These are phyloP conservation scores for Rafetus swinhoei DNA, from an alignment of 2,113 vertebrate species.

Conservation along the genomic window DNA sequence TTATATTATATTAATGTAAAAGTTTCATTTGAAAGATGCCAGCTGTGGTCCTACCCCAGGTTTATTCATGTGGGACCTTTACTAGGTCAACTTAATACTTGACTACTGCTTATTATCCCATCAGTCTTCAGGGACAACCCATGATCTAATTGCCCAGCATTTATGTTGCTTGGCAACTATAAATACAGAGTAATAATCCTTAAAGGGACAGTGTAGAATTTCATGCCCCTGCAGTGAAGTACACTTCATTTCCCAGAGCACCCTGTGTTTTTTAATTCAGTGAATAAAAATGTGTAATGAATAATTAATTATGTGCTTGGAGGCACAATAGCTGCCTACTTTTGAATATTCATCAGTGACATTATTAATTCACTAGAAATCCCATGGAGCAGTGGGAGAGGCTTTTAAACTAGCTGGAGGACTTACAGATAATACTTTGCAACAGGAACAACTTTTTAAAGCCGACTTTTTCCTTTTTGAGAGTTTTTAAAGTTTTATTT, in stretches of 20 bases:
- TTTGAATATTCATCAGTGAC: conserved; percentile 89
- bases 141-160: conserved; percentile 90
- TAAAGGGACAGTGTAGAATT: conserved; percentile 89
- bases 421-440: conserved; percentile 82
- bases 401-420: conserved; percentile 86
- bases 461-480: conserved; percentile 78
- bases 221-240: conserved; percentile 84
- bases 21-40: conserved; percentile 86
- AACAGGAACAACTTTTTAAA: conserved; percentile 76
- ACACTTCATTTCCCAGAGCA: conserved; percentile 87
- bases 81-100: conserved; percentile 91
- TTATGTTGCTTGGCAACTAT: conserved; percentile 90
- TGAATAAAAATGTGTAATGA: conserved; percentile 91
- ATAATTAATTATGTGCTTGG: conserved; percentile 91
- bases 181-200: conserved; percentile 88
- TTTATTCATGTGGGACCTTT: conserved; percentile 88
- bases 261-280: conserved; percentile 90
- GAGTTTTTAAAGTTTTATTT: conserved; percentile 71
- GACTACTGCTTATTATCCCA: conserved; percentile 91
- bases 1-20: conserved; percentile 79
- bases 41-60: conserved; percentile 84
- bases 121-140: conserved; percentile 89
- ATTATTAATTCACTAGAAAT: conserved; percentile 90
- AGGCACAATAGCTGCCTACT: conserved; percentile 90
- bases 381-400: conserved; percentile 81